These are phyloP conservation scores for Ceramica pisi DNA, from an alignment of 2,888 invertebrate species.

Conservation along the genomic window DNA sequence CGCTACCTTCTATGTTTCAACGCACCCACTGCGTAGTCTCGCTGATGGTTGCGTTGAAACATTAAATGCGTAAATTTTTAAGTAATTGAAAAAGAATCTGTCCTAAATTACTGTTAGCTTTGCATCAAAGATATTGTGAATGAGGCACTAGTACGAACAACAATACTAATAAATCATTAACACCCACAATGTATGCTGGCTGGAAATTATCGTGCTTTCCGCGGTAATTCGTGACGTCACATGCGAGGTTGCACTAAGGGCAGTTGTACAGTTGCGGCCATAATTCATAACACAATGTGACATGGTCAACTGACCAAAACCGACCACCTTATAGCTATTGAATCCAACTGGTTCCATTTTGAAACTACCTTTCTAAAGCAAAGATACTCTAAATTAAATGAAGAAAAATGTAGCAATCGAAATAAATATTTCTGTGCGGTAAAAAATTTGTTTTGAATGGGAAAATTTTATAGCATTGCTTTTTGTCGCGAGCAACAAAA, in stretches of 20 bases:
- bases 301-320: neutral
- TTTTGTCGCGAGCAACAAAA: conserved; percentile 1
- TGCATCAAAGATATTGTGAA: neutral
- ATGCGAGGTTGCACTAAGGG: neutral
- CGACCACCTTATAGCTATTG: neutral
- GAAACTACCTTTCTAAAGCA: neutral
- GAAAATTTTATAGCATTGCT: neutral
- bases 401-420: conserved; percentile 2
- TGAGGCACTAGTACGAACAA: neutral
- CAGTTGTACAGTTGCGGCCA: neutral
- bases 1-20: neutral
- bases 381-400: neutral
- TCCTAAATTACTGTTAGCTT: neutral
- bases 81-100: neutral
- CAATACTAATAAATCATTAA: neutral
- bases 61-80: neutral
- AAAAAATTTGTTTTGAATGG: neutral
- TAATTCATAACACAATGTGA: conserved; percentile 17
- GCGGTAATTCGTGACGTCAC: neutral
- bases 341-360: neutral
- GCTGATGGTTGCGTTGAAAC: no score
- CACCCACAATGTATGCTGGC: neutral
- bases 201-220: neutral
- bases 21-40: no score
- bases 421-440: neutral